Conservation (phyloP, 2,113 vertebrate species). For the Pogona vitticeps region DNA sequence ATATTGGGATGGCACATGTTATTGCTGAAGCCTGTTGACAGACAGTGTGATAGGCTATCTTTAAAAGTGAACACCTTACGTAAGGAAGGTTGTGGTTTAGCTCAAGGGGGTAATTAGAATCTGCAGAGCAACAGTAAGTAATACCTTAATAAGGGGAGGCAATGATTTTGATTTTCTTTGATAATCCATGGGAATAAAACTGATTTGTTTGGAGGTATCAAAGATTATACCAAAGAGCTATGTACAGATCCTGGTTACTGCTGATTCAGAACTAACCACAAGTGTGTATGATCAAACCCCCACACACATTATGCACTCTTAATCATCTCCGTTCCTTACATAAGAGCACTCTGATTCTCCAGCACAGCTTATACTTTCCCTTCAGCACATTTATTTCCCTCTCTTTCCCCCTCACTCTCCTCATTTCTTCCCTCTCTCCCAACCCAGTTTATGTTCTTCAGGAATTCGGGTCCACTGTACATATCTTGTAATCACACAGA, state of each 20-base stretch:
- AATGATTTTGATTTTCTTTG: slow-evolving; percentile 51
- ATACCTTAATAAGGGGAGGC: slow-evolving; percentile 49
- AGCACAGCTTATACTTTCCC: background rate
- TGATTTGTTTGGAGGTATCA: slow-evolving; percentile 14
- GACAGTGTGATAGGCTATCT: slow-evolving; percentile 48
- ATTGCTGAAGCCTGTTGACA: slow-evolving; percentile 30
- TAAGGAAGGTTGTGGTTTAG: slow-evolving; percentile 49
- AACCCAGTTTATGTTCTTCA: background rate
- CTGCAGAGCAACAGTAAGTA: slow-evolving; percentile 38
- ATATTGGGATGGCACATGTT: no score
- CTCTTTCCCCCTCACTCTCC: background rate
- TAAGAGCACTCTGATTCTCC: background rate
- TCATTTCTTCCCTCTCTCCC: background rate
- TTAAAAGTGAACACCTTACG: slow-evolving; percentile 31
- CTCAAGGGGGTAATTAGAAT: slow-evolving; percentile 45
- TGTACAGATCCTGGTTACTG: background rate
- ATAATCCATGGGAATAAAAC: slow-evolving; percentile 37
- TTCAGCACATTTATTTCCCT: background rate
- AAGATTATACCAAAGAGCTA: background rate
- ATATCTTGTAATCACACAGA: background rate
- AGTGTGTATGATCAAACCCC: background rate
- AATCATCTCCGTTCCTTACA: slow-evolving; percentile 6
- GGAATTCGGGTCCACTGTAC: background rate
- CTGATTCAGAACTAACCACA: background rate
- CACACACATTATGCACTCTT: background rate